A percentile compares a stretch with the other conserved stretches of the same genome.
phyloP scores from a whole-genome alignment of 2,888 invertebrate genomes.

The Ophion ventricosus region DNA sequence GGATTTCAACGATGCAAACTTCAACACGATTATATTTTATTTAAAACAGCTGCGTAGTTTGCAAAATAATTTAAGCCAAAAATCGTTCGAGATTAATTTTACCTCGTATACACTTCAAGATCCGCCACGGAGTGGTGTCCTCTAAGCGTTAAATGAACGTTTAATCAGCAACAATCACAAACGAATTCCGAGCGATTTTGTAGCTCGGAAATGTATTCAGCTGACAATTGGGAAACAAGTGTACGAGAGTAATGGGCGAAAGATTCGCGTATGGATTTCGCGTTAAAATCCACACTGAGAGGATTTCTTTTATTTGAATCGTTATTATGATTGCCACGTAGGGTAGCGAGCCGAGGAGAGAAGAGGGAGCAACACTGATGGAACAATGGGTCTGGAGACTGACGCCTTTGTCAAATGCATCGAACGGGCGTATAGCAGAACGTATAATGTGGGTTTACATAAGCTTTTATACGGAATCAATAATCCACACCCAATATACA shows the following conservation, averaged over 20 bases:
- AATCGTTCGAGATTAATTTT: too few species aligned
- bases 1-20: too few species aligned
- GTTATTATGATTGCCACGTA: background rate
- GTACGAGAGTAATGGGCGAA: background rate
- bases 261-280: background rate
- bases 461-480: constrained; percentile 71
- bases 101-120: background rate
- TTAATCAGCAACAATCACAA: background rate
- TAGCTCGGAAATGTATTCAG: background rate
- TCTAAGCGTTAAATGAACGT: background rate
- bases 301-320: background rate
- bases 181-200: background rate
- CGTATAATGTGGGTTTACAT: constrained; percentile 67
- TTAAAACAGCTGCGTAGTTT: too few species aligned
- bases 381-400: constrained; percentile 51
- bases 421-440: constrained; percentile 53
- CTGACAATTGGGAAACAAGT: background rate
- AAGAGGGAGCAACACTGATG: constrained; percentile 18
- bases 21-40: too few species aligned
- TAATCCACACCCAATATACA: constrained; percentile 68
- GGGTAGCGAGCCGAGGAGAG: background rate
- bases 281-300: background rate
- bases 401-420: constrained; percentile 64
- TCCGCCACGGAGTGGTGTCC: background rate
- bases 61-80: too few species aligned